Evolutionary conservation across 2,113 vertebrate species (phyloP).

Genomic region (Bombycilla garrulus): DNA sequence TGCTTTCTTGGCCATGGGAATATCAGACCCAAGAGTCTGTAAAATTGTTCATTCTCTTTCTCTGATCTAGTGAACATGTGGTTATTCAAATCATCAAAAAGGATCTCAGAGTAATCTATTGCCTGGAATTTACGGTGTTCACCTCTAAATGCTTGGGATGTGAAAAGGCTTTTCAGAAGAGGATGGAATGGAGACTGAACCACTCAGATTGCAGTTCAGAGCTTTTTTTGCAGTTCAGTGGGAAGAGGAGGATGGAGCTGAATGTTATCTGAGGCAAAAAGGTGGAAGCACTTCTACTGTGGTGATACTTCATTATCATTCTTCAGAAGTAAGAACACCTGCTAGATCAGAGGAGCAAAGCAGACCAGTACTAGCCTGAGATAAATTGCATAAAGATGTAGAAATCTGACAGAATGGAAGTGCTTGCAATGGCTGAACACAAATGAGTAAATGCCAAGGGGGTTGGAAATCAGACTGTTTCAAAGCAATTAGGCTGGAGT

Average conservation of each 20-base stretch:
- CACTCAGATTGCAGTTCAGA: neutral
- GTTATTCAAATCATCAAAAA: neutral
- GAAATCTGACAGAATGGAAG: neutral
- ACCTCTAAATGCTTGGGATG: neutral
- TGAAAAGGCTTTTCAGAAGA: neutral
- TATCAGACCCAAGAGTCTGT: neutral
- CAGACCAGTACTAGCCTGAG: neutral
- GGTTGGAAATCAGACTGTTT: neutral
- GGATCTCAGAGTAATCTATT: neutral
- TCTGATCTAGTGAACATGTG: neutral
- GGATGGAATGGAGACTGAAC: neutral
- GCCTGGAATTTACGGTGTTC: neutral
- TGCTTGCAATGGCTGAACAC: neutral
- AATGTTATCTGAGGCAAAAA: neutral
- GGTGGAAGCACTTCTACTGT: neutral
- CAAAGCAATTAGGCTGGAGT: neutral
- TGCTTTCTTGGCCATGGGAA: neutral
- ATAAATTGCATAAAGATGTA: neutral
- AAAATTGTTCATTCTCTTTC: neutral
- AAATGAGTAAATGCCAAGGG: neutral
- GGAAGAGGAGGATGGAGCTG: neutral
- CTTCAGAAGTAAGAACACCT: neutral
- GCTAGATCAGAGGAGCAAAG: neutral
- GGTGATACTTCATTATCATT: neutral
- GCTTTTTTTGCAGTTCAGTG: neutral